Evolutionary conservation across 2,113 vertebrate genomes (phyloP).

Genomic region (Megaceryle torquata): DNA sequence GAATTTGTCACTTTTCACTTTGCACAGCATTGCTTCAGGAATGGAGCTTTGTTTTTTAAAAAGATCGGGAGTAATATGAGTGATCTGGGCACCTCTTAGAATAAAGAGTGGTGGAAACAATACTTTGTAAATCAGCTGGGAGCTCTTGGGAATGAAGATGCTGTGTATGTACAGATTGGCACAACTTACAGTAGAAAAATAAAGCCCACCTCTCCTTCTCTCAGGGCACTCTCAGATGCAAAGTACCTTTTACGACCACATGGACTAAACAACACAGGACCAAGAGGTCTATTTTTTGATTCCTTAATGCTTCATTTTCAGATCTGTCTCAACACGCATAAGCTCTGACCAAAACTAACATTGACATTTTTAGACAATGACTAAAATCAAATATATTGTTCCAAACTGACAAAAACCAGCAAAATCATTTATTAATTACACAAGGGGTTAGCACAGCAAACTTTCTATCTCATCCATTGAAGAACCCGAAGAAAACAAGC

Average conservation of each 20-base stretch:
- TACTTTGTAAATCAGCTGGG: background rate
- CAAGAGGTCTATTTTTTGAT: background rate
- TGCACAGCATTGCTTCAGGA: background rate
- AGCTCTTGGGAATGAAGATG: background rate
- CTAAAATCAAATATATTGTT: background rate
- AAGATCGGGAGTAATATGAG: background rate
- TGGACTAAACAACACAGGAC: fast-evolving
- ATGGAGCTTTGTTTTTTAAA: background rate
- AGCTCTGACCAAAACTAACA: background rate
- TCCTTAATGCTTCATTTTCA: background rate
- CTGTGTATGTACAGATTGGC: background rate
- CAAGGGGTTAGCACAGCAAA: background rate
- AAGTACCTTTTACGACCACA: background rate
- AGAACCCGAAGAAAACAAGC: background rate
- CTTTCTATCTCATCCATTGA: too few species aligned
- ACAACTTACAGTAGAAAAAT: background rate
- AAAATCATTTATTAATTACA: background rate
- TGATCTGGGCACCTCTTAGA: background rate
- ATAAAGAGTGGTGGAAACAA: background rate
- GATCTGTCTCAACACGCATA: background rate
- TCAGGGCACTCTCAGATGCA: background rate
- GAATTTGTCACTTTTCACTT: background rate
- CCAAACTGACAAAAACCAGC: background rate
- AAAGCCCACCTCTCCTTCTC: background rate
- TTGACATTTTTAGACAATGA: background rate